Conservation (phyloP, 2,113 vertebrate species). For the Lycaon pictus region DNA sequence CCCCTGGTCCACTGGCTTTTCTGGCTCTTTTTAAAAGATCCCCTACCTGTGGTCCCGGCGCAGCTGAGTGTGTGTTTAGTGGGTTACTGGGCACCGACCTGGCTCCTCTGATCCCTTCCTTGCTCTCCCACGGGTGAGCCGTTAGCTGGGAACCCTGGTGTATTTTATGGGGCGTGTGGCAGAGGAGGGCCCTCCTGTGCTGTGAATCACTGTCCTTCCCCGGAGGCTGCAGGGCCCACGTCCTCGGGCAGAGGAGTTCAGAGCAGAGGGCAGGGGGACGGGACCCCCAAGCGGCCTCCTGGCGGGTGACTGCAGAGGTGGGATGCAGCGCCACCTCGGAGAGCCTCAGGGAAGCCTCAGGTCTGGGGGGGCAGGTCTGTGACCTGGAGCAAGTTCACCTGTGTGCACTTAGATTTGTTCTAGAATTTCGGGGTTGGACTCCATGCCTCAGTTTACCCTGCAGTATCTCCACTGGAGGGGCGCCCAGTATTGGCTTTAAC, state of each 20-base stretch:
- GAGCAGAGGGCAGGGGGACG: neutral
- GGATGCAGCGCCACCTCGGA: neutral
- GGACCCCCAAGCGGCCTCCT: neutral
- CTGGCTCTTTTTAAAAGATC: neutral
- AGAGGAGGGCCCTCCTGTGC: neutral
- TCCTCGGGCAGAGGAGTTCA: neutral
- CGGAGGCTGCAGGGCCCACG: neutral
- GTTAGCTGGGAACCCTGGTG: neutral
- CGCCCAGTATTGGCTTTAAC: accelerated
- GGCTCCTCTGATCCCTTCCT: neutral
- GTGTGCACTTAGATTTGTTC: neutral
- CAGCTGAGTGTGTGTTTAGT: neutral
- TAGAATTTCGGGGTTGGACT: neutral
- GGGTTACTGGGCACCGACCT: too few species aligned
- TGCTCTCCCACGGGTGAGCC: too few species aligned
- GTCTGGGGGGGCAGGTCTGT: neutral
- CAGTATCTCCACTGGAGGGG: neutral
- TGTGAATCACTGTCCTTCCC: neutral
- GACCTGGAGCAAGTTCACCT: neutral
- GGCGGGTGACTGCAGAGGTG: neutral
- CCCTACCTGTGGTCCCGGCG: neutral
- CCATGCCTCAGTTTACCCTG: neutral
- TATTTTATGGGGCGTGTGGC: neutral
- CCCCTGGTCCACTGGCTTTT: neutral
- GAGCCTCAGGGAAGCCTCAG: neutral